These are phyloP conservation scores for Thermophis baileyi DNA, from an alignment of 2,113 vertebrate genomes.

Conservation along the genomic window DNA sequence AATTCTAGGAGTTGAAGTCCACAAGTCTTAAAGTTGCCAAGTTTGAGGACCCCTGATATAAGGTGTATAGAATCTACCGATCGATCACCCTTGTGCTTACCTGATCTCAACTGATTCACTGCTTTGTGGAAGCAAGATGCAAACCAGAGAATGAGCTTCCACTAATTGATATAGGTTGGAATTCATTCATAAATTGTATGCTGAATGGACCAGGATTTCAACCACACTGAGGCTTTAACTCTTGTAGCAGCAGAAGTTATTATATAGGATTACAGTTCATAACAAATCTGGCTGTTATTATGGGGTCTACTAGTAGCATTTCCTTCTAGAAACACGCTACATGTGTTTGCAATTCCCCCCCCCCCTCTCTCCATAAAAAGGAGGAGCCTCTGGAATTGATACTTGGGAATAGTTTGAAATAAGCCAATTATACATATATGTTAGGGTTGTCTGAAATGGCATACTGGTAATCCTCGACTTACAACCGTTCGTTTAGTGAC, in stretches of 20 bases:
- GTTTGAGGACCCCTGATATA: too few species aligned
- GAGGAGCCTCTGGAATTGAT: neutral
- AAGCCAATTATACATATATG: neutral
- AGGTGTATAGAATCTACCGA: neutral
- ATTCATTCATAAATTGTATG: neutral
- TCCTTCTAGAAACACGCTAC: neutral
- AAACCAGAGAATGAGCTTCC: neutral
- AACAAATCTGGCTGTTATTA: constrained; percentile 22
- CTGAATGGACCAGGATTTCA: neutral
- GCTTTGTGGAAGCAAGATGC: neutral
- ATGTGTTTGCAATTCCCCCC: neutral
- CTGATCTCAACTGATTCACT: neutral
- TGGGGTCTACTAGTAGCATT: neutral
- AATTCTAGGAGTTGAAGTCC: too few species aligned
- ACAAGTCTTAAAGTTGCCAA: too few species aligned
- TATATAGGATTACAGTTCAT: neutral
- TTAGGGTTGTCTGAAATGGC: neutral
- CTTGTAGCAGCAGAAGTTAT: neutral
- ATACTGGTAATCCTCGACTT: neutral
- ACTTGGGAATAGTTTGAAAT: neutral
- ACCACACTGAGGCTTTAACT: neutral
- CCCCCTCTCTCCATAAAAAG: neutral
- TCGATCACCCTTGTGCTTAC: neutral
- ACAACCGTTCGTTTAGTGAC: neutral
- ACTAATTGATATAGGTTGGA: neutral